Evolutionary conservation across 2,797 vertebrate species (phyloP).

Genomic region (Rhabdomys pumilio): DNA sequence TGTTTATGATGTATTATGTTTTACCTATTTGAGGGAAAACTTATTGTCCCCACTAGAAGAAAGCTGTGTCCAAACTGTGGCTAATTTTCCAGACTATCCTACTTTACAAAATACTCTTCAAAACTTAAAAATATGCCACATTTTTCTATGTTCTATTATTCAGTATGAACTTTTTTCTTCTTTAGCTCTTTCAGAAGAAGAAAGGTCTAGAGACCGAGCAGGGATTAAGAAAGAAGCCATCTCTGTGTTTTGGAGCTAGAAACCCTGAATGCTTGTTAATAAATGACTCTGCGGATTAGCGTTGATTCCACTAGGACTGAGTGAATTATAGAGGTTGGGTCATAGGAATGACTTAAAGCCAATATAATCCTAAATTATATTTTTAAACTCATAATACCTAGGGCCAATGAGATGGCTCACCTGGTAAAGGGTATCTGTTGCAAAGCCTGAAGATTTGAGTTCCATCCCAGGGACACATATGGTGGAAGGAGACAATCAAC

Average conservation of each 20-base stretch:
- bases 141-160: constrained; percentile 10
- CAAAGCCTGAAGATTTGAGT: neutral
- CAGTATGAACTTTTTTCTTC: neutral
- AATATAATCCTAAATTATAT: constrained; percentile 31
- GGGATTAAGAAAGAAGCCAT: constrained; percentile 30
- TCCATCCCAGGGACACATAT: neutral
- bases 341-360: neutral
- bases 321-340: constrained; percentile 13
- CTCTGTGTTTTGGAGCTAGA: neutral
- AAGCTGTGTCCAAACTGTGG: neutral
- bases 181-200: neutral
- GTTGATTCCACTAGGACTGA: constrained; percentile 28
- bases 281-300: constrained; percentile 49
- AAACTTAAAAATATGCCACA: neutral
- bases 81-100: neutral
- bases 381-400: neutral
- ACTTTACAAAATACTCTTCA: neutral
- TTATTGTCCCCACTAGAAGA: neutral
- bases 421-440: neutral
- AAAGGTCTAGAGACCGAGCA: neutral
- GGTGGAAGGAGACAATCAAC: neutral
- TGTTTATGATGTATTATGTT: neutral
- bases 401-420: neutral
- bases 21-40: neutral
- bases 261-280: constrained; percentile 24